Percentiles rank a stretch among this genome's conserved stretches.
Evolutionary conservation across 2,113 vertebrate species (phyloP).

Genomic region (Cavia porcellus): DNA sequence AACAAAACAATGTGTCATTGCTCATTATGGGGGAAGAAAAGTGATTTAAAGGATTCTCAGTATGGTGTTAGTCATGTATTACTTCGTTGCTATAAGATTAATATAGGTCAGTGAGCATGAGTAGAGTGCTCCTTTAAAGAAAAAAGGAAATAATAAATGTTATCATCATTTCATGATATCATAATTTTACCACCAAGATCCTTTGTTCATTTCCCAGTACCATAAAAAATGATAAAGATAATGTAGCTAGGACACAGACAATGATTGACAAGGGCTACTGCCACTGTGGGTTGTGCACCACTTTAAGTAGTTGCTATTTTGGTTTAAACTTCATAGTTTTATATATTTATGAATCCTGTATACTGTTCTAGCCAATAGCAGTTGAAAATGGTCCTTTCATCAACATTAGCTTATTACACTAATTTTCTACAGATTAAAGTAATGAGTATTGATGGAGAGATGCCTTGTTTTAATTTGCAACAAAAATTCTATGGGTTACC

Average conservation of each 20-base stretch:
- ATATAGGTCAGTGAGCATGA: conserved; percentile 18
- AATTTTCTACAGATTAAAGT: conserved; percentile 25
- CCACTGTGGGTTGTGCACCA: not conserved
- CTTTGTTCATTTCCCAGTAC: not conserved
- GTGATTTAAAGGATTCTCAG: conserved; percentile 47
- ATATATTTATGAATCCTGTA: not conserved
- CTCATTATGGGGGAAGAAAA: conserved; percentile 72
- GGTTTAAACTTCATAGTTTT: conserved; percentile 4
- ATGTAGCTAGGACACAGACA: not conserved
- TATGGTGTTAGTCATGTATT: conserved; percentile 10
- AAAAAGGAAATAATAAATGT: conserved; percentile 21
- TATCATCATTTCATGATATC: not conserved
- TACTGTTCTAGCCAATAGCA: not conserved
- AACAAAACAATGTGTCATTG: conserved; percentile 54
- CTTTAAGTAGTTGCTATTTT: not conserved
- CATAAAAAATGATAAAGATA: not conserved
- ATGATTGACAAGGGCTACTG: not conserved
- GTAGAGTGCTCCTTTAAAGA: conserved; percentile 18
- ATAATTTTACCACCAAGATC: not conserved
- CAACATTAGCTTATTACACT: not conserved
- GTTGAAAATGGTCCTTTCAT: conserved; percentile 29
- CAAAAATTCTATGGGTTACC: not conserved
- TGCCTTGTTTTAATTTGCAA: not conserved
- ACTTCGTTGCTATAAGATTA: not conserved
- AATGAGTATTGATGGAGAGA: not conserved